Conservation (phyloP, 2,797 vertebrate genomes). For the Lindbergichthys nudifrons region DNA sequence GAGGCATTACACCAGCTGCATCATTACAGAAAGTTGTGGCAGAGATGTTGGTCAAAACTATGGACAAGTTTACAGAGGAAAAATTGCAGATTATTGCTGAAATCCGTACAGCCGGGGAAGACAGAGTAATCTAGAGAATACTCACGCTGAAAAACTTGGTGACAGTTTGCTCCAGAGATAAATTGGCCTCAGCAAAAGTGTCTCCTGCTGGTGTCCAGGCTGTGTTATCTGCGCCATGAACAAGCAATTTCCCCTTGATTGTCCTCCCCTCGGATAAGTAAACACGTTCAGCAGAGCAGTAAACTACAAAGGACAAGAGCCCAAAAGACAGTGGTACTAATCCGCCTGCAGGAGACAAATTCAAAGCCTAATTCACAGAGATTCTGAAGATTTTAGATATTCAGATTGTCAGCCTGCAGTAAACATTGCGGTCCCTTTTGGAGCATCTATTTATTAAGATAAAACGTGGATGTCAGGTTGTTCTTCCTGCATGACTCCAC, state of each 20-base stretch:
- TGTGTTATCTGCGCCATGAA: constrained; percentile 80
- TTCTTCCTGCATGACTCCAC: constrained; percentile 24
- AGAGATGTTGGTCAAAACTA: constrained; percentile 1
- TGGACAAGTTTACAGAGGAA: background rate
- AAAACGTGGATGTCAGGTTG: constrained; percentile 39
- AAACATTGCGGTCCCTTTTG: constrained; percentile 4
- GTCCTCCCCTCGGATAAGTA: constrained; percentile 77
- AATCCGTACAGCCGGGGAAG: constrained; percentile 30
- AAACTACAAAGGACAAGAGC: constrained; percentile 73
- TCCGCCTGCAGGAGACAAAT: constrained; percentile 64
- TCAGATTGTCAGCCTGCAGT: constrained; percentile 37
- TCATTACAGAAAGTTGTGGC: constrained; percentile 21
- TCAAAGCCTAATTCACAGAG: constrained; percentile 48
- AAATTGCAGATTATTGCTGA: constrained; percentile 47
- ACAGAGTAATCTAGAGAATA: constrained; percentile 52
- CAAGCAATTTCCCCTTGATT: constrained; percentile 84
- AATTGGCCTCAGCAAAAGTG: constrained; percentile 76
- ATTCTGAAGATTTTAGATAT: constrained; percentile 44
- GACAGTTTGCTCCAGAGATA: constrained; percentile 75
- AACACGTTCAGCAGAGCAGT: constrained; percentile 75
- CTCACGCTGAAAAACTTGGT: constrained; percentile 60
- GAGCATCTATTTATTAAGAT: constrained; percentile 50
- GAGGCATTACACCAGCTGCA: constrained; percentile 27
- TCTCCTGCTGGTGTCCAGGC: constrained; percentile 80
- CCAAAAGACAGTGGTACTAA: constrained; percentile 66